Evolutionary conservation across 2,888 invertebrate genomes (phyloP), one percentile per base, ranked within the genome.

Genomic region (Mesoligia furuncula): DNA sequence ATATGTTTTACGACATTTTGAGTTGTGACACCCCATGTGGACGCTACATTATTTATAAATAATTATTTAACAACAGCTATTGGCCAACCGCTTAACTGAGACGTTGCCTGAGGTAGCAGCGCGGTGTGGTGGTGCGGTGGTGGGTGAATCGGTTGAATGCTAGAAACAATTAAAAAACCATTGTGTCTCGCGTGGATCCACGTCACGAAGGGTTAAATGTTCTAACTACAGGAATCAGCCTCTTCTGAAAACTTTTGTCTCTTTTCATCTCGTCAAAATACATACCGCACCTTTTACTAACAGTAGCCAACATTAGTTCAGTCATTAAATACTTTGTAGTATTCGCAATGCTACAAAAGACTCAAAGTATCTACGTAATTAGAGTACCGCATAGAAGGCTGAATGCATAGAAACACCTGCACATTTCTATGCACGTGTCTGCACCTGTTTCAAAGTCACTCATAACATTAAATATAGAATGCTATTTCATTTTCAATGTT

Each of bases 401-500:
- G 24, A 51, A 9, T 65, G 54, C 6, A 24, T 51, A 42, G 2
- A 81, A 42, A 73, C 4, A 45, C 20, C 5, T 42, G 48, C 70
- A 67, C 20, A 74, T 39, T 39, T 17, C 0, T 3, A 31, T 45
- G n/a, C 82, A 77, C 79, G 73, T 71, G 76, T 24, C 59, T 72
- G 85, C 84, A 85, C 74, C 85, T 77, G 84, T 45, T 74, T 65
- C 64, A 73, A 45, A 76, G 17, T 57, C 57, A 79, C 61, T 80
- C 85, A 87, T 64, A 69, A 73, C 20, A 27, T 73, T 83, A 83
- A 73, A 80, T 85, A 75, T 79, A 79, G 80, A 79, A 75, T 68
- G 73, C 39, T 66, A 73, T 81, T 84, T 81, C 59, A 75, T 73
- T 67, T 65, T 65, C 67, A 66, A 70, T 75, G 68, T 65, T 73